Base-by-base conservation (phyloP, 2,113 vertebrate genomes). In the Mesembrinibis cayennensis region DNA sequence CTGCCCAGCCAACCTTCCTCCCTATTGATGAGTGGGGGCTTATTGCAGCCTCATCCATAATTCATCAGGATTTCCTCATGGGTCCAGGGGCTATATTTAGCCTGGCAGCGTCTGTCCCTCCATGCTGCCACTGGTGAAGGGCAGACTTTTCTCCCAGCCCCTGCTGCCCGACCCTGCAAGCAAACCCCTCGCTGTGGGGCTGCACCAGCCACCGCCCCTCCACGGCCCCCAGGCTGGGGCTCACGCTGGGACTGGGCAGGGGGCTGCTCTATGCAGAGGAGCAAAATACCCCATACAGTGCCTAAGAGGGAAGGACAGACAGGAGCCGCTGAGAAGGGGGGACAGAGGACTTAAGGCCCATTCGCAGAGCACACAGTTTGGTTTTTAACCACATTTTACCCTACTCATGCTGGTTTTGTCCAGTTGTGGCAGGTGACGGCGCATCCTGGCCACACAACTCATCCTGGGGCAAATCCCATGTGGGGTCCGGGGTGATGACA, bases 41-140 rank as follows among this genome's bases (percentile, higher is more conserved):
- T 67, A 27, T 66, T 83, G 65, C 79, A 83, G 82, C 67, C 90
- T 93, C 92, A 88, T 93, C 50, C 78, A 87, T 94, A 92, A 94
- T 96, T 83, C 94, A 93, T 47, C 82, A 95, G 92, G 87, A 80
- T 72, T 95, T 87, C 71, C 96, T 89, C 40, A 0, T 20, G 21
- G 61, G 96, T n/a, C 47, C 0, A 0, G 82, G 84, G 77, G 16
- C 86, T 95, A 88, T 83, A 87, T 93, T 96, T 97, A 97, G 87
- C 69, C 71, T 1, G 1, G 67, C 66, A 94, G 58, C 1, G 1
- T 66, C 58, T 9, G 3, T 45, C 77, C 80, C 40, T 78, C 76
- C 38, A 6, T 16, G 7, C 25, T 47, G 19, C 40, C 0, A 0
- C 63, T 71, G 67, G 32, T 16, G 77, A 93, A 87, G 85, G 55